Evolutionary conservation across 1,140 invertebrate species (phyloP).

Genomic region (Tetraneura akinire): DNA sequence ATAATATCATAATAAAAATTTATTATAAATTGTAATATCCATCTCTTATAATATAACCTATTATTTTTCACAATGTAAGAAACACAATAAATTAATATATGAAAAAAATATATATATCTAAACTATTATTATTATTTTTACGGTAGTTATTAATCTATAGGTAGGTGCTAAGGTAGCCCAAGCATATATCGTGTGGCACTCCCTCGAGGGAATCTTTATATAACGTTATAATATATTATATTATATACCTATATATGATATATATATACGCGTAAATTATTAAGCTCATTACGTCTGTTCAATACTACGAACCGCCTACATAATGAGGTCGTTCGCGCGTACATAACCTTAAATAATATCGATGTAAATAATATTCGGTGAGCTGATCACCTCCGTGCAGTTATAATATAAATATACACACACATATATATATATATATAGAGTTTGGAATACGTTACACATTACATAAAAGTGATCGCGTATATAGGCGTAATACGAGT

Average conservation of each 20-base stretch:
- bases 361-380: background rate
- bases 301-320: conserved; percentile 32
- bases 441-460: conserved; percentile 1
- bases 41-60: too few relatives aligned
- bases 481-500: too few relatives aligned
- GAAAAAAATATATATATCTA: background rate
- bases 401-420: too few relatives aligned
- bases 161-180: background rate
- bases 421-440: background rate
- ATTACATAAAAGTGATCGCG: conserved; percentile 1
- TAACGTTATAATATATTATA: too few relatives aligned
- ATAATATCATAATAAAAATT: too few relatives aligned
- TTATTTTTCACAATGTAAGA: too few relatives aligned
- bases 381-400: background rate
- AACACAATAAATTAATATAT: background rate
- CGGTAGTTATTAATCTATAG: conserved; percentile 5
- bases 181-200: conserved; percentile 5
- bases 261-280: conserved; percentile 19
- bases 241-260: too few relatives aligned
- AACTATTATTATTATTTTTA: conserved; percentile 25
- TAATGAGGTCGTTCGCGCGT: conserved; percentile 41
- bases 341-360: conserved; percentile 36
- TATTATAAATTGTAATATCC: too few relatives aligned
- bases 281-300: conserved; percentile 38
- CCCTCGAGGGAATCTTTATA: conserved; percentile 22